phyloP scores from a whole-genome alignment of 1,140 invertebrate genomes.

The Drosophila seguyi region DNA sequence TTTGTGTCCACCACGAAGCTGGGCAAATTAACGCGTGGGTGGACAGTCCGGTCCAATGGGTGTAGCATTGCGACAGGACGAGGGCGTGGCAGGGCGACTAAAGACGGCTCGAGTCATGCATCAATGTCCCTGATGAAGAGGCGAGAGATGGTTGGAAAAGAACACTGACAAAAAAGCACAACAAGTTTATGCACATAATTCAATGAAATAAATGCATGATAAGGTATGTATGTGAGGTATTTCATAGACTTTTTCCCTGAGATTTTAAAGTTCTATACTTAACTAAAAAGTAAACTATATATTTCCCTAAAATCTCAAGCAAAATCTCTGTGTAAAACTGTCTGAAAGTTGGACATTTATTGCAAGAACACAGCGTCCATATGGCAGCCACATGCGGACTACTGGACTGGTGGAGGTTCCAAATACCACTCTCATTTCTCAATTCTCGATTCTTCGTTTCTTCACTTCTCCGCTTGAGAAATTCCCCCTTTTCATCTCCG shows the following conservation, averaged over 20 bases:
- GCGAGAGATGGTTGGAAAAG: constrained; percentile 2
- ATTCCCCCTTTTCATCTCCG: neutral
- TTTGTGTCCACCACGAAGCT: constrained; percentile 63
- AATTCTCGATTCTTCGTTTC: constrained; percentile 3
- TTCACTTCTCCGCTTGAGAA: neutral
- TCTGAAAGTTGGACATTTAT: constrained; percentile 20
- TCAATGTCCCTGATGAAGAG: constrained; percentile 61
- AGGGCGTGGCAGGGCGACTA: constrained; percentile 14
- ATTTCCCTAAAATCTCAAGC: neutral
- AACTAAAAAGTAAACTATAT: neutral
- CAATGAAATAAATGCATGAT: too few species aligned
- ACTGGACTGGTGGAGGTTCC: neutral
- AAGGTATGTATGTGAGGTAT: neutral
- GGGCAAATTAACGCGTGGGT: constrained; percentile 77
- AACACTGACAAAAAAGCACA: neutral
- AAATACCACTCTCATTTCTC: constrained; percentile 3
- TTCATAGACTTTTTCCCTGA: neutral
- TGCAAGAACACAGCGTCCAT: constrained; percentile 41
- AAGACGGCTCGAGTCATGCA: constrained; percentile 55
- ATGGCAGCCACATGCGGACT: constrained; percentile 63
- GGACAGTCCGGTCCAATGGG: neutral
- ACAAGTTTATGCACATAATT: too few species aligned
- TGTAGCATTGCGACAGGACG: neutral
- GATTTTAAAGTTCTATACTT: neutral
- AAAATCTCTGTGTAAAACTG: neutral